Base-by-base conservation (phyloP, 2,888 invertebrate species). In the Tenthredo distinguenda region DNA sequence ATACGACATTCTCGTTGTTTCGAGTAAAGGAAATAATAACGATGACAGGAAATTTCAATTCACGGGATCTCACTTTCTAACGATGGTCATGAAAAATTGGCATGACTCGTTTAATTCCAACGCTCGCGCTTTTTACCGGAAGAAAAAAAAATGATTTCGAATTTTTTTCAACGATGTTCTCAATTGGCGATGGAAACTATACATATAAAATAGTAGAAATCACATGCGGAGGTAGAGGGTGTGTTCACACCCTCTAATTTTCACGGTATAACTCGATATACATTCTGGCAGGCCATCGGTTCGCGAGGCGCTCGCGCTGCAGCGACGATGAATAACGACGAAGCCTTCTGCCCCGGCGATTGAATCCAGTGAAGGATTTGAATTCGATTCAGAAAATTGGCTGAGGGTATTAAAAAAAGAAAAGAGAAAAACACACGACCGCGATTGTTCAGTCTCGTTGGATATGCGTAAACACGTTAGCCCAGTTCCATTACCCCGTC, bases 301-400 rank as follows among this genome's bases (percentile, higher is more conserved):
- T 47, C 55, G 47, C 55, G 74, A 74, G 10, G 21, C 26, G 26
- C 40, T 72, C 40, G 21, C 26, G 26, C 21, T 72, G 72, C n/a
- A 26, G 47, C 21, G n/a, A 55, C 55, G 50, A 50, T 77, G 77
- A 50, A 77, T 50, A n/a, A 50, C 50, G 77, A 77, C n/a, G 77
- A 50, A 77, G 77, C 31, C 50, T 50, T 50, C 6, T 9, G 31
- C 50, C 50, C 18, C 15, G 31, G 31, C 34, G 77, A 47, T 77
- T 47, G 0, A 26, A 76, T 76, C n/a, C 47, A 26, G n/a, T n/a
- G 7, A 43, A 47, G 77, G 77, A 34, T 77, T 77, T 77, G 50
- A 50, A 77, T 77, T 50, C 50, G 50, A 26, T 26, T 21, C 18
- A 31, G 7, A 31, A 77, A 77, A 77, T 77, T 31, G 26, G 34